Evolutionary conservation across 2,888 invertebrate genomes (phyloP).

Genomic region (Leptinotarsa tumamoca): DNA sequence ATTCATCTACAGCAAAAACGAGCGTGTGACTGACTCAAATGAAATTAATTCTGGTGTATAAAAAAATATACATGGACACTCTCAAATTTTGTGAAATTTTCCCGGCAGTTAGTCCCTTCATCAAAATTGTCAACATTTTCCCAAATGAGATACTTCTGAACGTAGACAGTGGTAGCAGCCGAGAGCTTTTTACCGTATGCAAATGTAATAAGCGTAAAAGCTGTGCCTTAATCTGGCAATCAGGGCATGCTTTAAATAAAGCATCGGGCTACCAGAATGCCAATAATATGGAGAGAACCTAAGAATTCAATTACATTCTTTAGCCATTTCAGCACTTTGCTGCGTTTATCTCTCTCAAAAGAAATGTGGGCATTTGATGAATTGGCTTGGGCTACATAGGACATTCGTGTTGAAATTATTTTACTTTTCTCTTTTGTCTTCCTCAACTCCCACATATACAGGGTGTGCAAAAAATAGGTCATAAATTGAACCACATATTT

Average conservation of each 20-base stretch:
- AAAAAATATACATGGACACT: too few species aligned
- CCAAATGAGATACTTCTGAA: background rate
- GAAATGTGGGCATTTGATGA: background rate
- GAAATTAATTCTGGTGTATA: too few species aligned
- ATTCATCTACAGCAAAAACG: too few species aligned
- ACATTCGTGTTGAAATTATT: background rate
- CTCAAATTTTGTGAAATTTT: background rate
- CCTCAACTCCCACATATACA: too few species aligned
- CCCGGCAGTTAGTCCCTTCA: background rate
- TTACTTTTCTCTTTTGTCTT: background rate
- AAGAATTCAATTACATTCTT: slow-evolving; percentile 36
- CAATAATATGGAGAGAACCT: slow-evolving; percentile 45
- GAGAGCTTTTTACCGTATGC: slow-evolving; percentile 55
- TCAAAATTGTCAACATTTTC: slow-evolving; percentile 4
- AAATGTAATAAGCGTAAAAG: slow-evolving; percentile 65
- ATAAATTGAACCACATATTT: too few species aligned
- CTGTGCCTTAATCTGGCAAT: slow-evolving; percentile 60
- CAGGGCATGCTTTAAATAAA: slow-evolving; percentile 60
- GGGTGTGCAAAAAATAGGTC: too few species aligned
- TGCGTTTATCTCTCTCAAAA: background rate
- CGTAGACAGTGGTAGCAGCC: background rate
- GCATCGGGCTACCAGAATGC: slow-evolving; percentile 28
- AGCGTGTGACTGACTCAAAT: too few species aligned
- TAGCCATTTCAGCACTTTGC: slow-evolving; percentile 26
- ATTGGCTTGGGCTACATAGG: background rate